These are phyloP conservation scores for Gastrophryne carolinensis DNA, from an alignment of 2,797 vertebrate species.

Conservation along the genomic window DNA sequence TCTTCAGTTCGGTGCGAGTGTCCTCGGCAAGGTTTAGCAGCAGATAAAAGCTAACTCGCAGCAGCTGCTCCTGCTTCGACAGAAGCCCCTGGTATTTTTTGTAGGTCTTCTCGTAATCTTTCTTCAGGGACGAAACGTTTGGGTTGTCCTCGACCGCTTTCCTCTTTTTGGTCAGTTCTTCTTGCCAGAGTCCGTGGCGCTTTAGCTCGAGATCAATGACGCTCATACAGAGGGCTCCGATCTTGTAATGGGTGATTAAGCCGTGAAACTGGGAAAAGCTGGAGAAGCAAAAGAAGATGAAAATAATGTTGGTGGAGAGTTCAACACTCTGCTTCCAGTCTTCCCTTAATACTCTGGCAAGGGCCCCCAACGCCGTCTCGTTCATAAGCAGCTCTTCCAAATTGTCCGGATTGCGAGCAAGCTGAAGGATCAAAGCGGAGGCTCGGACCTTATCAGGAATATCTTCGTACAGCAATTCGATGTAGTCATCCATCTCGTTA, in stretches of 20 bases:
- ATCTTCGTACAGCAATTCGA: slow-evolving; percentile 91
- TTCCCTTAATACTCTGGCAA: slow-evolving; percentile 88
- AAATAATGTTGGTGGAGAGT: slow-evolving; percentile 91
- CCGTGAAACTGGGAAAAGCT: slow-evolving; percentile 93
- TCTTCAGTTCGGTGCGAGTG: slow-evolving; percentile 89
- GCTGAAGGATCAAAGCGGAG: slow-evolving; percentile 85
- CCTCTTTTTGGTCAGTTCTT: slow-evolving; percentile 91
- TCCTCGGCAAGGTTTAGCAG: slow-evolving; percentile 92
- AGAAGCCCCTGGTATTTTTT: slow-evolving; percentile 90
- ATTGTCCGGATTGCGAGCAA: slow-evolving; percentile 89
- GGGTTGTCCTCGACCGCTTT: slow-evolving; percentile 84
- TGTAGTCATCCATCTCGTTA: slow-evolving; percentile 86
- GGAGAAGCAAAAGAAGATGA: slow-evolving; percentile 92
- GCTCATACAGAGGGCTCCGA: slow-evolving; percentile 90
- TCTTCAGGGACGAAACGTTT: slow-evolving; percentile 85
- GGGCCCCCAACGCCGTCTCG: slow-evolving; percentile 81
- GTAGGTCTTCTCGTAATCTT: slow-evolving; percentile 87
- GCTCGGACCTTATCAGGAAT: slow-evolving; percentile 88
- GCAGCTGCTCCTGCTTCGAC: slow-evolving; percentile 88
- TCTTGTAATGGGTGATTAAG: slow-evolving; percentile 90
- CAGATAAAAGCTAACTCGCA: slow-evolving; percentile 89
- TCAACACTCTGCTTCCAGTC: slow-evolving; percentile 94
- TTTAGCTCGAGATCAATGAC: slow-evolving; percentile 93
- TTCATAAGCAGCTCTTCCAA: slow-evolving; percentile 88
- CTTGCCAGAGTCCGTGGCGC: slow-evolving; percentile 90